Evolutionary conservation across 2,888 invertebrate species (phyloP).

Genomic region (Mongoloraphidia duomilia): DNA sequence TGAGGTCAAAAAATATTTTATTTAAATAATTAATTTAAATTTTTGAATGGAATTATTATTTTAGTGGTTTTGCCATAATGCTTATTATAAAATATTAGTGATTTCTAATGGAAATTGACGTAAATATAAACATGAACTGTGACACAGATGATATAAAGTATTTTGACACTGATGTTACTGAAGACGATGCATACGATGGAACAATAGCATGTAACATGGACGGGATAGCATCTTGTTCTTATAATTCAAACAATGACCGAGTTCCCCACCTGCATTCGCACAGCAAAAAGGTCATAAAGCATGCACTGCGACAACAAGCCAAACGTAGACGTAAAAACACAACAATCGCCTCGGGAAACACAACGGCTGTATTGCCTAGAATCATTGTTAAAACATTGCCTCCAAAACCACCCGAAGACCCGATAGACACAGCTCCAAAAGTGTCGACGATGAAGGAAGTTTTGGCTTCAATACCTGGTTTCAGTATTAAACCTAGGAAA

Average conservation of each 20-base stretch:
- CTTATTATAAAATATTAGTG: background rate
- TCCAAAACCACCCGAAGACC: constrained; percentile 42
- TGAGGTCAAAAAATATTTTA: constrained; percentile 2
- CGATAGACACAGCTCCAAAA: constrained; percentile 27
- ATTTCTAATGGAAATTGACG: constrained; percentile 30
- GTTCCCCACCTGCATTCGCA: constrained; percentile 20
- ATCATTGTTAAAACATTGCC: constrained; percentile 73
- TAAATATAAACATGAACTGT: constrained; percentile 24
- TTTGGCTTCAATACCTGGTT: constrained; percentile 78
- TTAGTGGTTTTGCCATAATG: background rate
- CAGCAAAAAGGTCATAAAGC: constrained; percentile 57
- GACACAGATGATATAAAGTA: constrained; percentile 11
- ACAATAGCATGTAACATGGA: background rate
- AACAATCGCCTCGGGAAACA: constrained; percentile 44
- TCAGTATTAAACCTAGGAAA: constrained; percentile 65
- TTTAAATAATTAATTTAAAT: background rate
- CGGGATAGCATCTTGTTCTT: constrained; percentile 6
- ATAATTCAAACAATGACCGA: constrained; percentile 16
- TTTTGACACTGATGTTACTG: too few species aligned
- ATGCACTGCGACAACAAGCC: constrained; percentile 61
- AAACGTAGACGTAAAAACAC: constrained; percentile 70
- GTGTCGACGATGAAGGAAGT: constrained; percentile 82
- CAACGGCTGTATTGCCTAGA: constrained; percentile 51
- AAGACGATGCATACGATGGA: too few species aligned
- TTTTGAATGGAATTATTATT: background rate